Evolutionary conservation across 2,888 invertebrate species (phyloP).

Genomic region (Luffia ferchaultella): DNA sequence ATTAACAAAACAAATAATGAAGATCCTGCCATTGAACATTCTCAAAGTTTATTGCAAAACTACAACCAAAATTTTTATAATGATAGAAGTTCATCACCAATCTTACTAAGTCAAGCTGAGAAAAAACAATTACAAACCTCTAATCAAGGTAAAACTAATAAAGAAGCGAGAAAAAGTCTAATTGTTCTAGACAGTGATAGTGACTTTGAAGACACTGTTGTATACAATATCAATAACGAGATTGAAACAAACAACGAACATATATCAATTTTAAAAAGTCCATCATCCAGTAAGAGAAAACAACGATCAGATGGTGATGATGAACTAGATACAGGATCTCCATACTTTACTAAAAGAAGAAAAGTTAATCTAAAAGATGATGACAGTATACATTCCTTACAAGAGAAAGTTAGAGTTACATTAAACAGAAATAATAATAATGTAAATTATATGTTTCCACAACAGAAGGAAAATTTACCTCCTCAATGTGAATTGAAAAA

Average conservation of each 20-base stretch:
- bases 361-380: conserved; percentile 27
- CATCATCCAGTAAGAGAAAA: not conserved
- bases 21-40: not conserved
- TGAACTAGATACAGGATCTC: conserved; percentile 23
- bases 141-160: conserved; percentile 11
- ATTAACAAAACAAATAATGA: conserved; percentile 35
- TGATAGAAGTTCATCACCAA: conserved; percentile 39
- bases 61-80: conserved; percentile 11
- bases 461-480: conserved; percentile 41
- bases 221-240: conserved; percentile 37
- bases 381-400: conserved; percentile 27
- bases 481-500: conserved; percentile 13
- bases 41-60: not conserved
- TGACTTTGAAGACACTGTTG: conserved; percentile 32
- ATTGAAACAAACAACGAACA: conserved; percentile 23
- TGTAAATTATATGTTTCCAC: conserved; percentile 25
- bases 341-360: conserved; percentile 44
- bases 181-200: conserved; percentile 48
- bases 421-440: conserved; percentile 16
- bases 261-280: conserved; percentile 10
- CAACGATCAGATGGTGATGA: not conserved
- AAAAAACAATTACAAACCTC: conserved; percentile 19
- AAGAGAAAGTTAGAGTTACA: conserved; percentile 40
- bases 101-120: conserved; percentile 41
- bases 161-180: conserved; percentile 26